phyloP scores from a whole-genome alignment of 2,888 invertebrate genomes.

The Drosophila pseudotalamancana region DNA sequence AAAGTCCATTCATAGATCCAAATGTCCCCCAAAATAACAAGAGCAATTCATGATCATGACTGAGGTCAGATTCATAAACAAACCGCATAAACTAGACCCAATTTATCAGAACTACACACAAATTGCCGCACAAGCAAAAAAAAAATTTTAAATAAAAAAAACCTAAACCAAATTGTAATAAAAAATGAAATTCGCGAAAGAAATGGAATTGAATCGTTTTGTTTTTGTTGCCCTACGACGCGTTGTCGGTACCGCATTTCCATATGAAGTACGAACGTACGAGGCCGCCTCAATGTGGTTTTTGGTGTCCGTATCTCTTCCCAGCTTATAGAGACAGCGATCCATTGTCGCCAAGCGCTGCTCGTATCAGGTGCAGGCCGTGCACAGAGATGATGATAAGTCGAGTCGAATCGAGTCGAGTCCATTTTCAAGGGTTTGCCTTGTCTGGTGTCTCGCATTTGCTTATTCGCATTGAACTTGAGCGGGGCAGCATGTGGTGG shows the following conservation, averaged over 20 bases:
- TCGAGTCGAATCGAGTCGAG: constrained; percentile 25
- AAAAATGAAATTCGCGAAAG: constrained; percentile 56
- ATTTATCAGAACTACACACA: constrained; percentile 55
- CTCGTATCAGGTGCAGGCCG: constrained; percentile 48
- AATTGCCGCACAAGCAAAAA: constrained; percentile 31
- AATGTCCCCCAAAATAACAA: constrained; percentile 47
- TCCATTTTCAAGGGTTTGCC: constrained; percentile 78
- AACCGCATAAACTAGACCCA: constrained; percentile 77
- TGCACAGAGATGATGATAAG: constrained; percentile 45
- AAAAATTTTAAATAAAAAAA: constrained; percentile 15
- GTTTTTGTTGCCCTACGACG: background rate
- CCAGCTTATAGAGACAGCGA: constrained; percentile 1
- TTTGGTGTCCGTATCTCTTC: constrained; percentile 36
- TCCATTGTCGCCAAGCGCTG: constrained; percentile 21
- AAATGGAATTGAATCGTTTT: constrained; percentile 44
- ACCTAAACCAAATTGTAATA: background rate
- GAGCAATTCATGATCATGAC: constrained; percentile 75
- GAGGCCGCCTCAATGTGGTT: constrained; percentile 43
- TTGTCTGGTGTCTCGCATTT: constrained; percentile 72
- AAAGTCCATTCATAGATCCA: constrained; percentile 39
- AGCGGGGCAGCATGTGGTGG: constrained; percentile 32
- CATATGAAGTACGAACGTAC: constrained; percentile 37
- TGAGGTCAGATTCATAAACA: constrained; percentile 74
- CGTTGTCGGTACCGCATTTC: constrained; percentile 50
- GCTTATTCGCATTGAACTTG: constrained; percentile 74